Conservation (phyloP, 2,113 vertebrate genomes). For the Pluvianellus socialis region DNA sequence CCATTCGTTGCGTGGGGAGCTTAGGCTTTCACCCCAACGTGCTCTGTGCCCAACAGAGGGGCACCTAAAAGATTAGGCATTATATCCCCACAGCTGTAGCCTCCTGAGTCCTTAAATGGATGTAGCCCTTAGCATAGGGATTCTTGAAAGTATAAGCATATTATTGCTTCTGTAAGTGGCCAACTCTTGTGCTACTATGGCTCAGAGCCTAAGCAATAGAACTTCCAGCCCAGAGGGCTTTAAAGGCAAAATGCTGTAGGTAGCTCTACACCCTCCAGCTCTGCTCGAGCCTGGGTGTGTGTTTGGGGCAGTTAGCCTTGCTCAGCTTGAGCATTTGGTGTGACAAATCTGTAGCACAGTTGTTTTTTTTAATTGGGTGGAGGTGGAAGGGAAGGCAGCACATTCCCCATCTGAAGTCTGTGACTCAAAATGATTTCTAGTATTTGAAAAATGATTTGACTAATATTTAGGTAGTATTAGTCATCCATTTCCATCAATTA, state of each 20-base stretch:
- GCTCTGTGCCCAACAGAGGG: neutral
- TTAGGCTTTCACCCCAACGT: neutral
- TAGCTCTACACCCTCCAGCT: neutral
- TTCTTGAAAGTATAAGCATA: neutral
- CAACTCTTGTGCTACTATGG: neutral
- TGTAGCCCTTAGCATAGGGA: neutral
- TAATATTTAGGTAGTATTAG: neutral
- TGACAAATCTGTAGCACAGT: neutral
- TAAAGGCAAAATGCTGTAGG: neutral
- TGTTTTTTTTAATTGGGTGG: neutral
- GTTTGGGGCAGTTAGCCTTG: neutral
- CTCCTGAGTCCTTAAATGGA: neutral
- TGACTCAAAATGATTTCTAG: neutral
- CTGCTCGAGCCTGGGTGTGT: neutral
- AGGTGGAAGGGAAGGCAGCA: rapidly evolving
- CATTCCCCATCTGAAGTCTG: neutral
- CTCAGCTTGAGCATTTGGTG: neutral
- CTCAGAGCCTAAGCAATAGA: neutral
- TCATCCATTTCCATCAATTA: neutral
- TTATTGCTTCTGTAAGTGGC: neutral
- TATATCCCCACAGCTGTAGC: neutral
- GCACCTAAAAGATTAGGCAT: neutral
- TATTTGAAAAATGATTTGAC: neutral
- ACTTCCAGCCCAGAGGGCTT: neutral
- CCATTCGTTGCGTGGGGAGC: neutral